Base-by-base conservation (phyloP, 2,888 invertebrate species). In the Elysia crispata region DNA sequence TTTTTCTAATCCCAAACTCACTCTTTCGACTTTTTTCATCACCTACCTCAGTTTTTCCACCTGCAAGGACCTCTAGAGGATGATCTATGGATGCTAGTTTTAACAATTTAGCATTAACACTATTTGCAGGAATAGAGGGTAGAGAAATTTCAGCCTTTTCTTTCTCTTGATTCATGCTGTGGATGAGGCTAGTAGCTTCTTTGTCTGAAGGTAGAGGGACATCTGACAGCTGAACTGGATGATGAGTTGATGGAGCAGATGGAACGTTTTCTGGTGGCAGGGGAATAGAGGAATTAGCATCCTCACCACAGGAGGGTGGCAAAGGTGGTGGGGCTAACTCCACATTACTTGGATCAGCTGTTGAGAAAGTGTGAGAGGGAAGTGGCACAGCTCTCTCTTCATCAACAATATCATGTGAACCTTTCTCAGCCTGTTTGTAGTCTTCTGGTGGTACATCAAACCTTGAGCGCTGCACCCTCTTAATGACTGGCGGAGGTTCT, bases 401-500 rank as follows among this genome's bases (percentile, higher is more conserved):
- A n/a, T 5, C 54, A 13, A 1, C 50, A 41, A 1, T 49, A 6
- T 74, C 74, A 33, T 1, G 23, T 57, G 31, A 13, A n/a, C 33
- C 60, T 3, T 18, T 13, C 31, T 50, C 57, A 20, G 30, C 60
- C 15, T 28, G 28, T 23, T 49, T 62, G 28, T n/a, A 49, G 11
- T 23, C 72, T 11, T 6, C 6, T 1, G 78, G 73, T 18, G 78
- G 78, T 1, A 78, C 30, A 31, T 76, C 76, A 33, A 76, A 80
- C 20, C 72, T 1, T 15, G 80, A 76, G 0, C 80, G 76, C 18
- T 80, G 54, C 5, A 80, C 69, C 50, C 80, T 23, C 11, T 31
- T 66, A 28, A 80, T 80, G 0, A 80, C 75, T 28, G 80, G 80
- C 0, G 80, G 80, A 15, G 80, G 80, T 23, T 76, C 76, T 41